Percentiles rank a stretch among this genome's conserved stretches.
These are phyloP conservation scores for Azorinus chamasolen DNA, from an alignment of 2,888 invertebrate genomes.

Conservation along the genomic window DNA sequence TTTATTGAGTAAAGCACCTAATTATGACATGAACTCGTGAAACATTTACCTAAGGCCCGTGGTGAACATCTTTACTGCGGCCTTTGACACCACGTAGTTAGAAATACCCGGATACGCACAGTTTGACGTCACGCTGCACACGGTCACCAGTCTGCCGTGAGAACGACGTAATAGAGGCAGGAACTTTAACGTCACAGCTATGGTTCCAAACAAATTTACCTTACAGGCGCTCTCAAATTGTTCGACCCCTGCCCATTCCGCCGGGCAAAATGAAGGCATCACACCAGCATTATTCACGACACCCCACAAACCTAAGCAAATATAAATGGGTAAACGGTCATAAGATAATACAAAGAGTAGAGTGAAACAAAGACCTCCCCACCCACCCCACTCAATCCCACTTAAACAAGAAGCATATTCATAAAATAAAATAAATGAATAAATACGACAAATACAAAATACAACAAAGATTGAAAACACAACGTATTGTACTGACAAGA, in stretches of 20 bases:
- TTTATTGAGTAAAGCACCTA: no score
- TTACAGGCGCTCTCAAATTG: slow-evolving; percentile 78
- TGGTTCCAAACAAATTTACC: slow-evolving; percentile 85
- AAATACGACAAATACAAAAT: no score
- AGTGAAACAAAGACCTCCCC: no score
- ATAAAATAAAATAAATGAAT: no score
- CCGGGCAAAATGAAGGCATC: slow-evolving; percentile 72
- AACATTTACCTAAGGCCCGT: slow-evolving; percentile 79
- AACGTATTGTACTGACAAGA: no score
- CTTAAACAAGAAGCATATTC: no score
- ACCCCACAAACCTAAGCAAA: slow-evolving; percentile 80
- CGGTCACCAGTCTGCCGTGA: slow-evolving; percentile 79
- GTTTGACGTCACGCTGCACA: slow-evolving; percentile 75
- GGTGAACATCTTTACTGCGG: slow-evolving; percentile 78
- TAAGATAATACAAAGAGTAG: no score
- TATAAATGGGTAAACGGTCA: no score
- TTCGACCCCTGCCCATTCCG: slow-evolving; percentile 82
- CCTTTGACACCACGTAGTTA: slow-evolving; percentile 79
- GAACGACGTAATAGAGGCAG: slow-evolving; percentile 74
- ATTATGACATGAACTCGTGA: no score
- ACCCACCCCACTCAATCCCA: no score
- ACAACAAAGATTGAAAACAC: no score
- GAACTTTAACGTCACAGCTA: slow-evolving; percentile 75
- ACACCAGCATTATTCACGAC: slow-evolving; percentile 83
- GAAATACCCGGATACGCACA: slow-evolving; percentile 57